Evolutionary conservation across 2,113 vertebrate genomes (phyloP).

Genomic region (Tor tambroides): DNA sequence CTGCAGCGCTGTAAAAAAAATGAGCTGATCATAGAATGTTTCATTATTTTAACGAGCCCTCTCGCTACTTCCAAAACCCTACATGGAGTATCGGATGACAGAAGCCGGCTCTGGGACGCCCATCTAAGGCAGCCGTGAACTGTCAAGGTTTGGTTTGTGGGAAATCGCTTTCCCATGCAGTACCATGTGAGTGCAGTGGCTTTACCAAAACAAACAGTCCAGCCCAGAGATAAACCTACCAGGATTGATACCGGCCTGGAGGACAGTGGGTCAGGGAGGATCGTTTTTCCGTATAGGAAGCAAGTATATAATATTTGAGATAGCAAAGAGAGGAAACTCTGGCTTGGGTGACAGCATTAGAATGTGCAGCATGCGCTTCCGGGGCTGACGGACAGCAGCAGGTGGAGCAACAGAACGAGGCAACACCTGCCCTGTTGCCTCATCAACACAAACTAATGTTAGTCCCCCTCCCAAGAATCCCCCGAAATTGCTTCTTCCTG

Average conservation of each 20-base stretch:
- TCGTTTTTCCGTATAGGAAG: slow-evolving; percentile 62
- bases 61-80: slow-evolving; percentile 44
- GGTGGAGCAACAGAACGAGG: slow-evolving; percentile 45
- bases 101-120: slow-evolving; percentile 32
- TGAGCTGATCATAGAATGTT: slow-evolving; percentile 63
- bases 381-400: slow-evolving; percentile 53
- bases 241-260: neutral
- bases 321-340: slow-evolving; percentile 60
- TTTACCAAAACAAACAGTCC: slow-evolving; percentile 45
- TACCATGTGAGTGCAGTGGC: slow-evolving; percentile 33
- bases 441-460: slow-evolving; percentile 53
- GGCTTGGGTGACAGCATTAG: slow-evolving; percentile 59
- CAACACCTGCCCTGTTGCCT: slow-evolving; percentile 57
- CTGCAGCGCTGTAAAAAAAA: slow-evolving; percentile 63
- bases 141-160: slow-evolving; percentile 51
- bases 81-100: slow-evolving; percentile 44
- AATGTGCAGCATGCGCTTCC: slow-evolving; percentile 57
- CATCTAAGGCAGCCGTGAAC: slow-evolving; percentile 52
- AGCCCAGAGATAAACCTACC: neutral
- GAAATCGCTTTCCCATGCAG: slow-evolving; percentile 54
- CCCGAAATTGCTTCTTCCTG: slow-evolving; percentile 41
- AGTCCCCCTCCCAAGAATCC: neutral
- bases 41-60: slow-evolving; percentile 63
- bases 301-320: slow-evolving; percentile 61
- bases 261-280: slow-evolving; percentile 39